A percentile compares a stretch with the other conserved stretches of the same genome.
Conservation (phyloP, 2,888 invertebrate genomes). For the Lamproptera curius region DNA sequence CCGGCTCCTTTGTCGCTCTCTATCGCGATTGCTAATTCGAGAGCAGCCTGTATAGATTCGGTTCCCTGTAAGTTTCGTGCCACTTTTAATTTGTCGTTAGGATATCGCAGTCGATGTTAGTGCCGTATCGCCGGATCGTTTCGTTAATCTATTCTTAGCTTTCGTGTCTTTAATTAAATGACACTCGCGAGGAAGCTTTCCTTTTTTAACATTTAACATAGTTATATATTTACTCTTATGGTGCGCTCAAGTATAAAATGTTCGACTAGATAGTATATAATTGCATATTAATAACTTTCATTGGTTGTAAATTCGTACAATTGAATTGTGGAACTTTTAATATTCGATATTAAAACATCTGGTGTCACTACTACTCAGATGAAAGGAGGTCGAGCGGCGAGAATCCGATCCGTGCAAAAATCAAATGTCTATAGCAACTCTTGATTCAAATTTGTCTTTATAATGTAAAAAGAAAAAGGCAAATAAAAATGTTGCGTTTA, state of each 20-base stretch:
- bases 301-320: slow-evolving; percentile 29
- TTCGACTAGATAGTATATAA: too few relatives aligned
- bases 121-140: slow-evolving; percentile 39
- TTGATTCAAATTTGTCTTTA: too few relatives aligned
- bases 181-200: too few relatives aligned
- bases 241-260: too few relatives aligned
- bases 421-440: too few relatives aligned
- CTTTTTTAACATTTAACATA: too few relatives aligned
- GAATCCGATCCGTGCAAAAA: too few relatives aligned
- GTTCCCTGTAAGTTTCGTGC: slow-evolving; percentile 32
- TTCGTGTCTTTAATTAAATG: slow-evolving; percentile 57
- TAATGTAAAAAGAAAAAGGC: too few relatives aligned
- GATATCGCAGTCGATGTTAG: slow-evolving; percentile 53
- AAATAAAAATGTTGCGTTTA: too few relatives aligned
- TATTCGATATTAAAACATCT: slow-evolving; percentile 10
- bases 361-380: too few relatives aligned
- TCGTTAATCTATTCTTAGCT: slow-evolving; percentile 39
- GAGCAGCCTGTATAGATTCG: slow-evolving; percentile 27
- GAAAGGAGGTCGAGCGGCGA: too few relatives aligned
- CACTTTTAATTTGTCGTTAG: slow-evolving; percentile 59
- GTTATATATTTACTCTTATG: too few relatives aligned
- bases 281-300: slow-evolving; percentile 40
- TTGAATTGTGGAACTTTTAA: slow-evolving; percentile 3
- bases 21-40: slow-evolving; percentile 68
- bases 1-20: slow-evolving; percentile 66